These are phyloP conservation scores for Xylocampa areola DNA, from an alignment of 2,888 invertebrate genomes.

Conservation along the genomic window DNA sequence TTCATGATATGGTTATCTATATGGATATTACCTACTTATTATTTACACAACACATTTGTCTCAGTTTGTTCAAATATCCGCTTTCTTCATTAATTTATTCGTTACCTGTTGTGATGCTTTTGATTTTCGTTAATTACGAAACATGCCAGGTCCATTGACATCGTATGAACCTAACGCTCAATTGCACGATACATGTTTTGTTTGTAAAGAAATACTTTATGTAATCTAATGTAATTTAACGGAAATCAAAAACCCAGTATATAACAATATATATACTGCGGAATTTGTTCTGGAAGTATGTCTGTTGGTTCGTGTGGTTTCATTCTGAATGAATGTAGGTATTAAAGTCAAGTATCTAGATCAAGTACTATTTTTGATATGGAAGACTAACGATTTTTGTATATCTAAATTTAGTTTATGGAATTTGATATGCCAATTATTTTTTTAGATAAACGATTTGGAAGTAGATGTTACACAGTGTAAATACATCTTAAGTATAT, in stretches of 20 bases:
- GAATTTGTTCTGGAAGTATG: constrained; percentile 47
- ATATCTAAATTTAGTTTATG: constrained; percentile 85
- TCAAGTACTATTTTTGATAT: constrained; percentile 88
- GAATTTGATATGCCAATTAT: constrained; percentile 90
- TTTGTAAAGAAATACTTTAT: too few relatives aligned
- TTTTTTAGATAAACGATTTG: constrained; percentile 80
- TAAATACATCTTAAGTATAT: constrained; percentile 86
- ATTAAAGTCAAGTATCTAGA: constrained; percentile 76
- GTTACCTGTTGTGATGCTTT: constrained; percentile 5
- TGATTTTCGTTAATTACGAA: constrained; percentile 37
- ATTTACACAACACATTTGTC: constrained; percentile 55
- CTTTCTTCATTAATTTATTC: constrained; percentile 17
- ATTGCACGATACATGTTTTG: too few relatives aligned
- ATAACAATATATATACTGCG: constrained; percentile 15
- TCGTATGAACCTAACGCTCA: too few relatives aligned
- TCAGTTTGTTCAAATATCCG: constrained; percentile 39
- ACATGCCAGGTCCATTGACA: constrained; percentile 23
- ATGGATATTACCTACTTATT: constrained; percentile 53
- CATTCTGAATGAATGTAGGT: constrained; percentile 40
- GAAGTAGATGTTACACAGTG: constrained; percentile 84
- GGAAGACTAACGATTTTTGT: constrained; percentile 86
- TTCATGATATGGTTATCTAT: constrained; percentile 63
- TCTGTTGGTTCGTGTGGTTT: constrained; percentile 52
- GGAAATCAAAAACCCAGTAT: constrained; percentile 20
- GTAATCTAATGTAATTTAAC: constrained; percentile 36